Conservation (phyloP, 2,113 vertebrate species). For the Gallinago media region DNA sequence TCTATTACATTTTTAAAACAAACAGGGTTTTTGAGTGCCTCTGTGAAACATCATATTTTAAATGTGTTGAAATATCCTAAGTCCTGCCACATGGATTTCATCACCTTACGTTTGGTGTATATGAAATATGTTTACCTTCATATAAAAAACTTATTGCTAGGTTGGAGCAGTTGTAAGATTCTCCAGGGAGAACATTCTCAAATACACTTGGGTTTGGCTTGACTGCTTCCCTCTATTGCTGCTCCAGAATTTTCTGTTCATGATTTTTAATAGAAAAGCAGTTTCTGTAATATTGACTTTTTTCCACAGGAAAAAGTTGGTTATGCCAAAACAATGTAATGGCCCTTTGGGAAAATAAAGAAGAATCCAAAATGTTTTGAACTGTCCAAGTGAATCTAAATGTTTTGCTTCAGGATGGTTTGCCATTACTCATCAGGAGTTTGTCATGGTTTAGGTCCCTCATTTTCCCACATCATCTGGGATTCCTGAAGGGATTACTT, state of each 20-base stretch:
- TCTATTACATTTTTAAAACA: neutral
- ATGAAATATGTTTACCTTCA: neutral
- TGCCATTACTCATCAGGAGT: neutral
- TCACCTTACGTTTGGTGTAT: neutral
- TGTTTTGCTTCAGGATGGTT: conserved; percentile 3
- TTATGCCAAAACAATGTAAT: conserved; percentile 31
- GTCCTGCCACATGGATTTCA: neutral
- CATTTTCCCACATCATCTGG: neutral
- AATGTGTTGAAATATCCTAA: neutral
- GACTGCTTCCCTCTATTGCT: neutral
- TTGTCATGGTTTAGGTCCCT: conserved; percentile 5
- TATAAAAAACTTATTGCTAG: neutral
- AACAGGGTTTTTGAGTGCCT: neutral
- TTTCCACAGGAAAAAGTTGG: conserved; percentile 32
- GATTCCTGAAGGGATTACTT: neutral
- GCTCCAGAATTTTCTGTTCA: conserved; percentile 18
- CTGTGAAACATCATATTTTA: neutral
- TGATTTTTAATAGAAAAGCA: neutral
- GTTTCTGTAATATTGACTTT: neutral
- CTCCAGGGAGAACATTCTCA: neutral
- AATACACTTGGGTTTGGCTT: neutral
- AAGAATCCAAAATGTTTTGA: conserved; percentile 8
- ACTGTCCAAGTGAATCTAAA: neutral
- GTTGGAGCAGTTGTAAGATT: neutral
- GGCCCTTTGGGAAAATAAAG: conserved; percentile 15